phyloP scores from a whole-genome alignment of 2,113 vertebrate genomes.

The Hirundichthys speculiger region DNA sequence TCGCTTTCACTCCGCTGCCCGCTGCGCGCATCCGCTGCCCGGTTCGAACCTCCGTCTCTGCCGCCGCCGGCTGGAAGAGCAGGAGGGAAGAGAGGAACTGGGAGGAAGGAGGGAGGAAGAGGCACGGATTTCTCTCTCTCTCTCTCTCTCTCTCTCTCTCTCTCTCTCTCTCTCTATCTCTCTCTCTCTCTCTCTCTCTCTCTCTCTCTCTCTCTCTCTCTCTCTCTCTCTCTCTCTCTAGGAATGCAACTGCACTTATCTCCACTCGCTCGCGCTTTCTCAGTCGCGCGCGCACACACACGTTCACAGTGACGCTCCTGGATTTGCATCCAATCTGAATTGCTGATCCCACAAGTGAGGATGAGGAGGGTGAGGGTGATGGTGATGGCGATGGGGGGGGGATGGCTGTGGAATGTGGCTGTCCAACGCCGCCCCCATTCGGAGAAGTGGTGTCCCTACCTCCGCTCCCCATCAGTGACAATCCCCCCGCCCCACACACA shows the following conservation, averaged over 20 bases:
- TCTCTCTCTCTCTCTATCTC: constrained; percentile 26
- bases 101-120: constrained; percentile 51
- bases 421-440: constrained; percentile 86
- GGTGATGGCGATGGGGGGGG: too few relatives aligned
- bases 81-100: constrained; percentile 60
- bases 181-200: constrained; percentile 54
- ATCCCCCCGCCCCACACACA: background rate
- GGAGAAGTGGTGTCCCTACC: constrained; percentile 77
- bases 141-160: constrained; percentile 51
- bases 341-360: constrained; percentile 83
- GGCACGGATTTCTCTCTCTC: constrained; percentile 40
- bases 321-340: constrained; percentile 91
- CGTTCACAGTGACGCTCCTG: constrained; percentile 66
- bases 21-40: constrained; percentile 66
- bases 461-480: background rate
- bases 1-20: constrained; percentile 38
- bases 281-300: constrained; percentile 23
- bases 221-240: constrained; percentile 58
- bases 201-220: background rate
- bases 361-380: constrained; percentile 19
- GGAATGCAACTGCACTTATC: constrained; percentile 72
- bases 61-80: constrained; percentile 76
- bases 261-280: constrained; percentile 40
- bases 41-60: constrained; percentile 67
- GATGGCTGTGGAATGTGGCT: constrained; percentile 53